These are phyloP conservation scores for Dolichopus griseipennis DNA, from an alignment of 2,888 invertebrate genomes.

Conservation along the genomic window DNA sequence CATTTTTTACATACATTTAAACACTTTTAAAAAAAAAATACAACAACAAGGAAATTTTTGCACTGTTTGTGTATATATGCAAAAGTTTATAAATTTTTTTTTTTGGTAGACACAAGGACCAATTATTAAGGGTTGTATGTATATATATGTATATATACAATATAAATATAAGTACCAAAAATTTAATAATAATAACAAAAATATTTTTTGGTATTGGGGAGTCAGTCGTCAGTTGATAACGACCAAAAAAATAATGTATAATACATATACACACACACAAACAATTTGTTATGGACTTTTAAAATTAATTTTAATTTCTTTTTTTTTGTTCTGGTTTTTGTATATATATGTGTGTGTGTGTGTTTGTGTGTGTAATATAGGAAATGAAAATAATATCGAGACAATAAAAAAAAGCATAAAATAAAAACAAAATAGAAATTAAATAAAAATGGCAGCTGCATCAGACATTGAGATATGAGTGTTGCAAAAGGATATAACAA, in stretches of 20 bases:
- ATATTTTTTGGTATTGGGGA: too few relatives aligned
- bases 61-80: too few relatives aligned
- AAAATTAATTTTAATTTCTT: not conserved
- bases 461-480: constrained; percentile 1
- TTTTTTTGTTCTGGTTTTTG: not conserved
- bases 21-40: not conserved
- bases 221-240: too few relatives aligned
- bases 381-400: not conserved
- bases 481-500: not conserved
- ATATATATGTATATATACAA: not conserved
- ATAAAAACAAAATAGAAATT: too few relatives aligned
- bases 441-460: constrained; percentile 3
- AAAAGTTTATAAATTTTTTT: too few relatives aligned
- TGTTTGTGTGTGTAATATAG: not conserved
- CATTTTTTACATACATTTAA: not conserved
- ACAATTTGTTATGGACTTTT: not conserved
- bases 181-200: too few relatives aligned
- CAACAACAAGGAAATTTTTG: too few relatives aligned
- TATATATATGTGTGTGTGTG: not conserved
- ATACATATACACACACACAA: too few relatives aligned
- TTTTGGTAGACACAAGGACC: too few relatives aligned
- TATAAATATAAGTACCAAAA: not conserved
- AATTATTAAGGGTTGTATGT: not conserved
- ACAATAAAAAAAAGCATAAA: not conserved
- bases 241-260: too few relatives aligned